These are phyloP conservation scores for Nomada hirtipes DNA, from an alignment of 2,888 invertebrate species.

Conservation along the genomic window DNA sequence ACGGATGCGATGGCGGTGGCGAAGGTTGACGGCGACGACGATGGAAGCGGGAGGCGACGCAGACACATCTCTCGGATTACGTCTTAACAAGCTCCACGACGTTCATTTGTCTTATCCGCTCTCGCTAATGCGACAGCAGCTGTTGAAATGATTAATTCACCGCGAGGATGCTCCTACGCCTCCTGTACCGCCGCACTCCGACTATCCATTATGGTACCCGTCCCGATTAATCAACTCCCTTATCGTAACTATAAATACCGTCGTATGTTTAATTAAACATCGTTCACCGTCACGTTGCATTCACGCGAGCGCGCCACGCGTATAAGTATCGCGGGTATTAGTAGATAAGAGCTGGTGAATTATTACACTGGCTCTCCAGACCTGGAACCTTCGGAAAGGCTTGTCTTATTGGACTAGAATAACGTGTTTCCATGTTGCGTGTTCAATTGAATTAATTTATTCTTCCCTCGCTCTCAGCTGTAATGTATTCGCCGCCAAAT, in stretches of 20 bases:
- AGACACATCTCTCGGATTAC: conserved; percentile 83
- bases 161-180: conserved; percentile 72
- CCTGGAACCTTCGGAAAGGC: no score
- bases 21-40: conserved; percentile 57
- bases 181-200: conserved; percentile 38
- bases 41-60: conserved; percentile 72
- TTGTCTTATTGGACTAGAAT: no score
- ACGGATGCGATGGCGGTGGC: conserved; percentile 65
- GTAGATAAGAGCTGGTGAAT: no score
- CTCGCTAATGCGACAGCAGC: conserved; percentile 83
- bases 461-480: no score
- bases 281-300: conserved; percentile 3
- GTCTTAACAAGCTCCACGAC: conserved; percentile 84
- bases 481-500: no score
- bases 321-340: neutral
- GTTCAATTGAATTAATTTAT: no score
- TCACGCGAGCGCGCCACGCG: neutral
- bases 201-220: conserved; percentile 46
- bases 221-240: conserved; percentile 67
- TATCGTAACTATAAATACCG: conserved; percentile 64
- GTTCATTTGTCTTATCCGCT: conserved; percentile 84
- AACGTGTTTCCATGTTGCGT: no score
- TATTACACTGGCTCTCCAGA: no score
- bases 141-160: conserved; percentile 84
- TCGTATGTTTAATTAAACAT: conserved; percentile 49